Evolutionary conservation across 37 sponge, comb jelly and placozoan species (phyloP).

Genomic region (Lycopodina hypogea): DNA sequence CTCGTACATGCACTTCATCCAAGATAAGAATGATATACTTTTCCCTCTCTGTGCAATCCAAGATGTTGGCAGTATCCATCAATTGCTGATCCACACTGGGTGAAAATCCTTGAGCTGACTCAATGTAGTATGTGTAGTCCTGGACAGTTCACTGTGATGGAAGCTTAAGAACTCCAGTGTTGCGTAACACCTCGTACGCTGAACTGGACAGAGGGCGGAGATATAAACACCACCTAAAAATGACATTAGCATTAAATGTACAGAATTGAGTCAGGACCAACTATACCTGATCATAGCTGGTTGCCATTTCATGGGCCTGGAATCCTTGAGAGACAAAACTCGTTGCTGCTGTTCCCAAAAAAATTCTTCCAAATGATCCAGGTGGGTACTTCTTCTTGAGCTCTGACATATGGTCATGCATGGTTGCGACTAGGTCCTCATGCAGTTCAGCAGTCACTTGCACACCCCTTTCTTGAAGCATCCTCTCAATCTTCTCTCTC

Average conservation of each 20-base stretch:
- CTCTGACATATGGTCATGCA: background rate
- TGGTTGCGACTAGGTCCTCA: slow-evolving; percentile 6
- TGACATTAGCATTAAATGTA: too few species aligned
- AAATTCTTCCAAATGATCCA: slow-evolving; percentile 3
- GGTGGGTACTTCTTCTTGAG: slow-evolving; percentile 8
- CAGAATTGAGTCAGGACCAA: too few species aligned
- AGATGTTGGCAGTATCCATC: slow-evolving; percentile 28
- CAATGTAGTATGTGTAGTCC: slow-evolving; percentile 52
- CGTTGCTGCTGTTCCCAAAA: slow-evolving; percentile 40
- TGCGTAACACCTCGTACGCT: slow-evolving; percentile 31
- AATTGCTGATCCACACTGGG: slow-evolving; percentile 15
- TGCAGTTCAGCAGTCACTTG: slow-evolving; percentile 12
- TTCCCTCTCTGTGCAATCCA: slow-evolving; percentile 28
- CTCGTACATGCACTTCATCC: slow-evolving; percentile 50
- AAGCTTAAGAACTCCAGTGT: slow-evolving; percentile 38
- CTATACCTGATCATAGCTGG: slow-evolving; percentile 38
- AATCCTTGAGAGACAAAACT: slow-evolving; percentile 17
- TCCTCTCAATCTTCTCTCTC: background rate
- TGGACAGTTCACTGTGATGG: slow-evolving; percentile 52
- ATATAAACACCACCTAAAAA: slow-evolving; percentile 62
- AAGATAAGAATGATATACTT: slow-evolving; percentile 18
- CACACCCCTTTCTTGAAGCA: background rate
- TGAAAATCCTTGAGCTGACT: slow-evolving; percentile 41
- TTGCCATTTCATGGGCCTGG: slow-evolving; percentile 35
- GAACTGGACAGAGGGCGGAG: slow-evolving; percentile 27